Evolutionary conservation across 2,113 vertebrate species (phyloP).

Genomic region (Archilochus colubris): DNA sequence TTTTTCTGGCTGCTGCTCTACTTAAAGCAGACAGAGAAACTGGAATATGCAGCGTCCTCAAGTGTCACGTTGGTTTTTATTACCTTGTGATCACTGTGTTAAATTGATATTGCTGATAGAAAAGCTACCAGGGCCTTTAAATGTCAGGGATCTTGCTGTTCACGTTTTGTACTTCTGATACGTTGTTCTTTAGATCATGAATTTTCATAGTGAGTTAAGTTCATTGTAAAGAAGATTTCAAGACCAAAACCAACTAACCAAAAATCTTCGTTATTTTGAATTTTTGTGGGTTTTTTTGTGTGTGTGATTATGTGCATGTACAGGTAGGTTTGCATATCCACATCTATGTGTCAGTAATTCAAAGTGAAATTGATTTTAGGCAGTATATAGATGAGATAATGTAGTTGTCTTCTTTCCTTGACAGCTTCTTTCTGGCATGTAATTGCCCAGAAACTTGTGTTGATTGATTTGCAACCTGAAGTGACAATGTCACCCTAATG

Average conservation of each 20-base stretch:
- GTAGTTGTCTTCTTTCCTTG: not conserved
- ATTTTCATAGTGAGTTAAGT: not conserved
- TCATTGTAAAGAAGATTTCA: not conserved
- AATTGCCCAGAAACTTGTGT: not conserved
- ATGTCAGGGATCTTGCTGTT: not conserved
- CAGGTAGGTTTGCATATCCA: not conserved
- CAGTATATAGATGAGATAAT: not conserved
- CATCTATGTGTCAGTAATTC: not conserved
- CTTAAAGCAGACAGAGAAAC: not conserved
- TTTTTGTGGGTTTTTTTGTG: not conserved
- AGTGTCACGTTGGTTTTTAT: not conserved
- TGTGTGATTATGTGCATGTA: accelerated
- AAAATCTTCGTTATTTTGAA: not conserved
- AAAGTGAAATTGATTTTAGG: not conserved
- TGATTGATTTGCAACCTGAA: not conserved
- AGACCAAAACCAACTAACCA: not conserved
- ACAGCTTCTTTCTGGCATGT: not conserved
- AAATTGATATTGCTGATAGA: not conserved
- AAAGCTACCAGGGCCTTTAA: not conserved
- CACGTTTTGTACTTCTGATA: not conserved
- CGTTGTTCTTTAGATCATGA: not conserved
- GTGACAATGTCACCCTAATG: not conserved
- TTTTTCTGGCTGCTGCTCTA: not conserved
- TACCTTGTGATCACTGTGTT: not conserved
- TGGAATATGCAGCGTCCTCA: not conserved